Evolutionary conservation across 2,113 vertebrate species (phyloP), one percentile per base, ranked within the genome.

Genomic region (Burhinus bistriatus): DNA sequence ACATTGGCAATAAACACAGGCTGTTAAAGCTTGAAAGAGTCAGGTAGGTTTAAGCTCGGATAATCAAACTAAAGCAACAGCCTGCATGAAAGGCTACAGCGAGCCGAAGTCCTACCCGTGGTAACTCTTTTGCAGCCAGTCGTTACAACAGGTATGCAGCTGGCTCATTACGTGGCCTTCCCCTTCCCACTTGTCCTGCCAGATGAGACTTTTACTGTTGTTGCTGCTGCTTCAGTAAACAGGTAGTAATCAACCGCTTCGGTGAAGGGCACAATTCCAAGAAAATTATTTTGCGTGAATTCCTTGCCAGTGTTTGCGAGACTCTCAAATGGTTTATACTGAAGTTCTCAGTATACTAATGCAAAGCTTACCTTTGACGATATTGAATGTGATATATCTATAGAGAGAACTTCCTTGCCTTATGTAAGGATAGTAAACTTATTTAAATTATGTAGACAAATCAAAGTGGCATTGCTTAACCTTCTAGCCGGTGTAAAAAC

Each of bases 391-490:
- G 98, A 98, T 98, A 25, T 98, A 99, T 98, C 98, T 97, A 97
- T 98, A 98, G 98, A 98, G 95, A 98, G 98, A 98, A 95, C 97
- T 88, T 98, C 98, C 98, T 98, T 98, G 98, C 98, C 97, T 98
- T 98, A 97, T 1, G 98, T 98, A 96, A 98, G 97, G 97, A 97
- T 94, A 96, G 96, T 98, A 98, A 98, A 95, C 98, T 98, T 98
- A 98, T 98, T 98, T 98, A 98, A 99, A 95, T 98, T 99, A 99
- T 99, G 98, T 99, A 98, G 99, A 99, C 99, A 99, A 99, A 99
- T 99, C 99, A 98, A 98, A 98, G 98, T 99, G 99, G 98, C 99
- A 96, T 98, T 98, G 97, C 98, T 98, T 98, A 98, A 98, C 98
- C 97, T 98, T 96, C 95, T 97, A 97, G 95, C 96, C 73, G 73